Evolutionary conservation across 2,888 invertebrate genomes (phyloP).

Genomic region (Blastobasis adustella): DNA sequence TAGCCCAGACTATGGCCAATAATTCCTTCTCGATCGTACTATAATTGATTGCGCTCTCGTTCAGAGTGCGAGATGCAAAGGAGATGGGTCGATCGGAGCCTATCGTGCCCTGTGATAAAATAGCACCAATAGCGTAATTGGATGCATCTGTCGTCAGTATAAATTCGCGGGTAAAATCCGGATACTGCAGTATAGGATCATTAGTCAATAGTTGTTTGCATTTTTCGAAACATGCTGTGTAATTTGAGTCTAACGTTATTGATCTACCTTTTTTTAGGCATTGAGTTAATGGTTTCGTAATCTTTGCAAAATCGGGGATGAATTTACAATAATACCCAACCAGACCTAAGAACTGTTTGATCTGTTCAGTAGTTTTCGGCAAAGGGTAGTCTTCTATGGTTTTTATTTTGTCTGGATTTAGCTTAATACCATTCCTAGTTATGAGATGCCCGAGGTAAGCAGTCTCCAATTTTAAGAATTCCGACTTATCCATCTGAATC

Average conservation of each 20-base stretch:
- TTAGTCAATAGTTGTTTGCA: too few species aligned
- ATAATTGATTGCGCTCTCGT: not conserved
- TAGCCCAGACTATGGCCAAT: not conserved
- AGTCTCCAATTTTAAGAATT: constrained; percentile 20
- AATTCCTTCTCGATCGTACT: not conserved
- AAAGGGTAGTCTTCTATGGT: not conserved
- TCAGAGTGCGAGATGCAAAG: not conserved
- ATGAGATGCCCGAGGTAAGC: constrained; percentile 15
- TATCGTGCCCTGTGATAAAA: too few species aligned
- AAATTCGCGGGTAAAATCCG: too few species aligned
- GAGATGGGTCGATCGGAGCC: too few species aligned
- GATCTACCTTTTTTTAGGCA: constrained; percentile 7
- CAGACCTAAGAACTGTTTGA: constrained; percentile 7
- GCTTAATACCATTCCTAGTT: not conserved
- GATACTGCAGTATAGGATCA: too few species aligned
- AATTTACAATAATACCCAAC: constrained; percentile 10
- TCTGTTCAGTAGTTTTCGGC: constrained; percentile 5
- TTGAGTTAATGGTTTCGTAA: constrained; percentile 8
- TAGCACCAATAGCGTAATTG: too few species aligned
- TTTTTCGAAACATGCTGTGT: too few species aligned
- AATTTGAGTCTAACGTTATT: too few species aligned
- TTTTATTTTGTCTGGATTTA: constrained; percentile 6
- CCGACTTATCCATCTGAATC: constrained; percentile 2
- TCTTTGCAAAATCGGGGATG: constrained; percentile 7
- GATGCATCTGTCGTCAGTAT: too few species aligned